phyloP scores from a whole-genome alignment of 2,888 invertebrate species.

The Lycaena phlaeas region DNA sequence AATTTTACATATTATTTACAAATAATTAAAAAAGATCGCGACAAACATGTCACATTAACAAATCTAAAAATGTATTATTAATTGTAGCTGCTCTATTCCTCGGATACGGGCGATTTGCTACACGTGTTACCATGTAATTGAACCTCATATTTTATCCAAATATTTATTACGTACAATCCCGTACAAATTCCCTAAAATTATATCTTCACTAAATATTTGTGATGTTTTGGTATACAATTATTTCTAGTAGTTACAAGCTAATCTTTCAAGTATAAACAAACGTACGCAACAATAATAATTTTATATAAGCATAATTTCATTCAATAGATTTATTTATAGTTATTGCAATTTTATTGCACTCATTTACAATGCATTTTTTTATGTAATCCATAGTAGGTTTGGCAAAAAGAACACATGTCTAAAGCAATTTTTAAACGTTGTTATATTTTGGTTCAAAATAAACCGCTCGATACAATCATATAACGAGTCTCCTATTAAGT shows the following conservation, averaged over 20 bases:
- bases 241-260: conserved; percentile 16
- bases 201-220: conserved; percentile 19
- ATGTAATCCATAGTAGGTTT: too few species aligned
- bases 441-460: too few species aligned
- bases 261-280: conserved; percentile 10
- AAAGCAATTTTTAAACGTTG: too few species aligned
- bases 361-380: background rate
- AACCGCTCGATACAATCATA: too few species aligned
- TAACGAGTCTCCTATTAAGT: too few species aligned
- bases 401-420: too few species aligned
- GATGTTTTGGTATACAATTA: conserved; percentile 24
- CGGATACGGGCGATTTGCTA: conserved; percentile 20
- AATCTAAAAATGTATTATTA: conserved; percentile 25
- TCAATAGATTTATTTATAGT: too few species aligned
- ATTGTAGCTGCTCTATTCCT: conserved; percentile 16
- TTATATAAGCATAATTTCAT: background rate
- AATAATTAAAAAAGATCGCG: conserved; percentile 30
- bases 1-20: conserved; percentile 29
- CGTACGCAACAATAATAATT: conserved; percentile 12
- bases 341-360: background rate
- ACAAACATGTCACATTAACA: conserved; percentile 28
- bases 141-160: too few species aligned
- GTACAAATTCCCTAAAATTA: conserved; percentile 14
- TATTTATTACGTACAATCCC: conserved; percentile 14
- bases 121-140: background rate